phyloP scores from a whole-genome alignment of 1,140 invertebrate species.

The Ephestia elutella region DNA sequence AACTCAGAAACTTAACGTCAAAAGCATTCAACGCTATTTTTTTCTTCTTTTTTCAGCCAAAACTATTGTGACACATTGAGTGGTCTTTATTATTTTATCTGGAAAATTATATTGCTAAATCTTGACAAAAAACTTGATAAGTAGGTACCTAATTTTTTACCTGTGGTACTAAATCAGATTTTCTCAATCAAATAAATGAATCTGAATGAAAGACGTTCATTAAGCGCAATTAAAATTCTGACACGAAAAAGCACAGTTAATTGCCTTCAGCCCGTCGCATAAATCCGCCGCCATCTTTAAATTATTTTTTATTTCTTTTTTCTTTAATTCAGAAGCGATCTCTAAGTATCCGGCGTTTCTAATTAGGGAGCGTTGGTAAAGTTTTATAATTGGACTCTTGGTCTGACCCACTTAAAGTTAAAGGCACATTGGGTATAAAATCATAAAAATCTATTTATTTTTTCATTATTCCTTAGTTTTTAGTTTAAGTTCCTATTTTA shows the following conservation, averaged over 20 bases:
- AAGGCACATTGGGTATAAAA: not conserved
- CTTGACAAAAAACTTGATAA: too few species aligned
- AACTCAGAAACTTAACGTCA: too few species aligned
- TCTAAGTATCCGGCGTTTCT: slow-evolving; percentile 15
- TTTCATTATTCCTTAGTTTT: not conserved
- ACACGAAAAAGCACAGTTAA: slow-evolving; percentile 11
- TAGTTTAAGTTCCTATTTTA: too few species aligned
- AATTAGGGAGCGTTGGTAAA: slow-evolving; percentile 17
- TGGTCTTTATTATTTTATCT: too few species aligned
- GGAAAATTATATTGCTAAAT: too few species aligned
- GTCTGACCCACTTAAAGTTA: slow-evolving; percentile 11
- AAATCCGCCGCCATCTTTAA: slow-evolving; percentile 11
- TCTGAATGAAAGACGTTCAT: slow-evolving; percentile 4
- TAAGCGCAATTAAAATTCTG: slow-evolving; percentile 5
- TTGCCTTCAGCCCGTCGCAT: slow-evolving; percentile 12
- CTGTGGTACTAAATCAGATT: not conserved
- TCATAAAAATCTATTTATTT: not conserved
- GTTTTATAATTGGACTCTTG: slow-evolving; percentile 25
- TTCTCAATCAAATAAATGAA: slow-evolving; percentile 1
- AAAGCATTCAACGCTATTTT: too few species aligned
- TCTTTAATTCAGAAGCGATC: slow-evolving; percentile 22
- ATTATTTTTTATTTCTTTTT: slow-evolving; percentile 20
- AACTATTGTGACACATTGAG: too few species aligned
- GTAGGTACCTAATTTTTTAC: too few species aligned
- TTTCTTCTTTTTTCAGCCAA: too few species aligned